Conservation (phyloP, 2,888 invertebrate species). For the Tachina grossa region DNA sequence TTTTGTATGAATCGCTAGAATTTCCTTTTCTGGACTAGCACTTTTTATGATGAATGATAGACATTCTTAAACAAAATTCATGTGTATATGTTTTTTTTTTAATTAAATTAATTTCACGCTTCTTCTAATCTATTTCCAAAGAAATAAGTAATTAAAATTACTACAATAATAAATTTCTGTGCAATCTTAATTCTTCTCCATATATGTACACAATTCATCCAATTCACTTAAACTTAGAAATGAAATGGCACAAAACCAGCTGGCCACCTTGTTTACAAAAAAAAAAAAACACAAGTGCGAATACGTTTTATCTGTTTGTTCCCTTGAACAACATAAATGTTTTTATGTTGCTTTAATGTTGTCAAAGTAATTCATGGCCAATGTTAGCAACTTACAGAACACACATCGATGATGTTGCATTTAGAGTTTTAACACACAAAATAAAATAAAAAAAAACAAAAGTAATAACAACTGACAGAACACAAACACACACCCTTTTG, state of each 20-base stretch:
- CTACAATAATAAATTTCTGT: too few relatives aligned
- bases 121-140: too few relatives aligned
- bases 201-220: not conserved
- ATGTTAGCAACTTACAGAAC: slow-evolving; percentile 70
- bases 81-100: too few relatives aligned
- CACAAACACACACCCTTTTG: not conserved
- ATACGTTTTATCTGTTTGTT: slow-evolving; percentile 26
- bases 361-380: slow-evolving; percentile 72
- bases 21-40: too few relatives aligned
- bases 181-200: too few relatives aligned
- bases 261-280: slow-evolving; percentile 35
- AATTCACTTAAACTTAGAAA: not conserved
- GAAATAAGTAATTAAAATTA: too few relatives aligned
- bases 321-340: slow-evolving; percentile 50
- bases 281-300: slow-evolving; percentile 52
- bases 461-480: slow-evolving; percentile 38
- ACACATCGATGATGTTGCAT: slow-evolving; percentile 71
- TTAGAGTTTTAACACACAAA: slow-evolving; percentile 54
- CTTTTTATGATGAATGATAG: too few relatives aligned
- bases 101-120: too few relatives aligned
- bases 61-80: too few relatives aligned
- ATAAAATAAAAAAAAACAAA: not conserved
- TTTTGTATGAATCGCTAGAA: too few relatives aligned
- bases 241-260: not conserved
- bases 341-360: slow-evolving; percentile 67